phyloP scores from a whole-genome alignment of 2,888 invertebrate genomes.

The Tinea pellionella region DNA sequence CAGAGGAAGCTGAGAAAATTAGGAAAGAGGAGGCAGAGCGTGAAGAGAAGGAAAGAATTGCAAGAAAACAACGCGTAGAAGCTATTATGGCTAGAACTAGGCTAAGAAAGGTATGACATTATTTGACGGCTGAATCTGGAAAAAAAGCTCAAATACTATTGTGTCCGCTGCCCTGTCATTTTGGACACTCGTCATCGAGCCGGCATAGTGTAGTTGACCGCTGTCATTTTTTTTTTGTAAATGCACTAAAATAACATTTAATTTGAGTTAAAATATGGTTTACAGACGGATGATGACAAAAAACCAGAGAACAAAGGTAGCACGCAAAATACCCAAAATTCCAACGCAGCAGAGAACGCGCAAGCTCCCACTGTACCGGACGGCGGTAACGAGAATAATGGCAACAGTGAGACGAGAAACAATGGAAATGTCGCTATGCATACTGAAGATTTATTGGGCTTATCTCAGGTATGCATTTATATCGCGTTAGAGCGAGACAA shows the following conservation, averaged over 20 bases:
- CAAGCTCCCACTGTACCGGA: constrained; percentile 9
- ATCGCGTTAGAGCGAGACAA: background rate
- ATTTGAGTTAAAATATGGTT: too few relatives aligned
- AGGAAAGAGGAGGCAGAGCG: constrained; percentile 86
- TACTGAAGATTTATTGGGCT: constrained; percentile 36
- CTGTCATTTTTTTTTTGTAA: too few relatives aligned
- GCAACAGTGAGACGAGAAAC: constrained; percentile 21
- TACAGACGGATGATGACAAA: constrained; percentile 54
- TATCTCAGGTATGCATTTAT: constrained; percentile 19
- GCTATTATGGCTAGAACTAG: constrained; percentile 94
- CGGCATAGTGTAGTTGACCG: too few relatives aligned
- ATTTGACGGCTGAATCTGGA: background rate
- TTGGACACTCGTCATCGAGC: too few relatives aligned
- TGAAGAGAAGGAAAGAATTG: constrained; percentile 90
- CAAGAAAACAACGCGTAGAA: constrained; percentile 89
- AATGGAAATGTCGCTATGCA: constrained; percentile 35
- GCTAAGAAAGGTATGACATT: constrained; percentile 50
- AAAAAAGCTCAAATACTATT: too few relatives aligned
- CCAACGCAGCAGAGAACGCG: background rate
- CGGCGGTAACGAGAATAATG: background rate
- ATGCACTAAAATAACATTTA: too few relatives aligned
- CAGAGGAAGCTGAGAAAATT: constrained; percentile 87
- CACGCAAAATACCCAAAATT: background rate
- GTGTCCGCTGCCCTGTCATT: too few relatives aligned
- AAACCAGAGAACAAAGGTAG: constrained; percentile 35